phyloP scores from a whole-genome alignment of 1,140 invertebrate species.

The Adoxophyes honmai region DNA sequence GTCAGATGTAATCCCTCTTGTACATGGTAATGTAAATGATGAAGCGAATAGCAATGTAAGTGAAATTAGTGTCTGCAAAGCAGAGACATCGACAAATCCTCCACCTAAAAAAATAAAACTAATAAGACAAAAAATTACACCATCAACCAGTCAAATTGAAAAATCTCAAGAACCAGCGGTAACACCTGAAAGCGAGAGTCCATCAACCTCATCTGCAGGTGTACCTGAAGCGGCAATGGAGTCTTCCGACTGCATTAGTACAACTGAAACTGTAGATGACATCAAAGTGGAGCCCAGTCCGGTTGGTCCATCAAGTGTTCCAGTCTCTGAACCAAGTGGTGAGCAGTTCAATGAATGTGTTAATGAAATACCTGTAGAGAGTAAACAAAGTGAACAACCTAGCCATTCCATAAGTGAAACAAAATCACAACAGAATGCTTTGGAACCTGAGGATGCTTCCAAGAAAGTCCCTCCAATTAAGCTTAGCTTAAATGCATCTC shows the following conservation, averaged over 20 bases:
- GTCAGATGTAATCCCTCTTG: conserved; percentile 58
- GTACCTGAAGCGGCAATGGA: neutral
- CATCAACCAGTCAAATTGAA: conserved; percentile 33
- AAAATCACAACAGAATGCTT: neutral
- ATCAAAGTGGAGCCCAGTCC: neutral
- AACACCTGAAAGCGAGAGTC: conserved; percentile 46
- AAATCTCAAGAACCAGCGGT: conserved; percentile 24
- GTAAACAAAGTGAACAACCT: neutral
- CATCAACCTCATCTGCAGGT: conserved; percentile 53
- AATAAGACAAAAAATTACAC: conserved; percentile 58
- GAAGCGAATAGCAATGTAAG: conserved; percentile 67
- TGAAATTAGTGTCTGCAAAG: conserved; percentile 70
- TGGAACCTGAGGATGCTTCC: conserved; percentile 17
- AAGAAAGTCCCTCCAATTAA: conserved; percentile 35
- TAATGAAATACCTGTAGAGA: neutral
- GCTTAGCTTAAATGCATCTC: conserved; percentile 20
- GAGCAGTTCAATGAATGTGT: neutral
- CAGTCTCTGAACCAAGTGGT: neutral
- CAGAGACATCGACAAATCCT: conserved; percentile 63
- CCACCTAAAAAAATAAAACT: conserved; percentile 71
- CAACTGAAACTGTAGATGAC: neutral
- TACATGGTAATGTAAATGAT: conserved; percentile 58
- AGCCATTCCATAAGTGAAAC: conserved; percentile 7
- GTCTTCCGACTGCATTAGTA: conserved; percentile 11
- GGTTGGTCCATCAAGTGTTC: neutral